These are phyloP conservation scores for Malurus alboscapulatus DNA, from an alignment of 2,113 vertebrate species.

Conservation along the genomic window DNA sequence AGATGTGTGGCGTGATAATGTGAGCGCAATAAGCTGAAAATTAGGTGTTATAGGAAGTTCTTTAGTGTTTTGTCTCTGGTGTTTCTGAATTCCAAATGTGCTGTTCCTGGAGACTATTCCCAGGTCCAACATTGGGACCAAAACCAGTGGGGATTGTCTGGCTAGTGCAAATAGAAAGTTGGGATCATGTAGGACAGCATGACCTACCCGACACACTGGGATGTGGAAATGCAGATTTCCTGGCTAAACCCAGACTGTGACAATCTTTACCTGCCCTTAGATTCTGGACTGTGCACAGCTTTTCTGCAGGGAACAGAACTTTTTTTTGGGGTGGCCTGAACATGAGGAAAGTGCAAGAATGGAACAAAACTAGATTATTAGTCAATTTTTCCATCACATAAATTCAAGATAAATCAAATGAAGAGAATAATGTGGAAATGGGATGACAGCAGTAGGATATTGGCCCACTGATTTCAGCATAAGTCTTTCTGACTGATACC, in stretches of 20 bases:
- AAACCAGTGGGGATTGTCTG: not conserved
- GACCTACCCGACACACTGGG: not conserved
- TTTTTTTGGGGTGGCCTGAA: not conserved
- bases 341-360: not conserved
- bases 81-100: not conserved
- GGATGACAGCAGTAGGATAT: not conserved
- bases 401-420: not conserved
- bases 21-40: not conserved
- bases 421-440: not conserved
- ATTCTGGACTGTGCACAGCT: not conserved
- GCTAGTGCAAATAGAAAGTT: not conserved
- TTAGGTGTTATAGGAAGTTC: not conserved
- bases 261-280: not conserved
- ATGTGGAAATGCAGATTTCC: not conserved
- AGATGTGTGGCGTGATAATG: fast-evolving
- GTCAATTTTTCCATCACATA: not conserved
- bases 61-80: not conserved
- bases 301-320: not conserved
- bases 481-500: not conserved
- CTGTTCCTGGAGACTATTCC: not conserved
- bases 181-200: not conserved
- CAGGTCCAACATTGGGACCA: not conserved
- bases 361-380: not conserved
- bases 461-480: not conserved
- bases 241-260: not conserved